Percentiles rank a stretch among this genome's conserved stretches.
These are phyloP conservation scores for Tringa solitaria DNA, from an alignment of 2,113 vertebrate genomes.

Conservation along the genomic window DNA sequence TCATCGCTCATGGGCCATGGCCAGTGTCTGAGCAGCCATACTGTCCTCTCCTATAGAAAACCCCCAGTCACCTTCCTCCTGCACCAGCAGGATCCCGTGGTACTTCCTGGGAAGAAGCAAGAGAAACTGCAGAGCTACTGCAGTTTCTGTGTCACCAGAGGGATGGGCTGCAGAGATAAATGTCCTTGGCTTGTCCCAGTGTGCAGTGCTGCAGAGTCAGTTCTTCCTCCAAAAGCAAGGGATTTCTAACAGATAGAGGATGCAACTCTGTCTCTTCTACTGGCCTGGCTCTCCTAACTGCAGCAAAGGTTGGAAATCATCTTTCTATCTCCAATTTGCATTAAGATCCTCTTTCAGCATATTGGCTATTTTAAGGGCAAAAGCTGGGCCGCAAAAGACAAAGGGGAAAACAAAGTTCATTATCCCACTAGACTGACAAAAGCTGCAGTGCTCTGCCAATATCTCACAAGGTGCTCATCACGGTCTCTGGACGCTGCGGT, in stretches of 20 bases:
- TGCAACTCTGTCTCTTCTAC: not conserved
- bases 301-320: not conserved
- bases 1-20: fast-evolving
- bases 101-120: not conserved
- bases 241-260: not conserved
- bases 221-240: not conserved
- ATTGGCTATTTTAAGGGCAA: not conserved
- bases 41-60: not conserved
- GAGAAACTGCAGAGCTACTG: not conserved
- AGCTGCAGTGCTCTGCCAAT: not conserved
- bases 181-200: not conserved
- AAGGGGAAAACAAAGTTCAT: not conserved
- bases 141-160: not conserved
- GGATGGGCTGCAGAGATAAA: not conserved
- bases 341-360: not conserved
- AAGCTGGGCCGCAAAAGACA: not conserved
- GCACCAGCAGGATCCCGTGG: fast-evolving
- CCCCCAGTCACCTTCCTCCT: not conserved
- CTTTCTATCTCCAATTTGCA: not conserved
- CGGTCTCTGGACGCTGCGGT: not conserved
- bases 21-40: not conserved
- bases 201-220: not conserved
- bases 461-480: fast-evolving
- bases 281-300: not conserved
- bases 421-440: not conserved